Evolutionary conservation across 2,113 vertebrate species (phyloP), one percentile per base, ranked within the genome.

Genomic region (Dolichotis patagonum): DNA sequence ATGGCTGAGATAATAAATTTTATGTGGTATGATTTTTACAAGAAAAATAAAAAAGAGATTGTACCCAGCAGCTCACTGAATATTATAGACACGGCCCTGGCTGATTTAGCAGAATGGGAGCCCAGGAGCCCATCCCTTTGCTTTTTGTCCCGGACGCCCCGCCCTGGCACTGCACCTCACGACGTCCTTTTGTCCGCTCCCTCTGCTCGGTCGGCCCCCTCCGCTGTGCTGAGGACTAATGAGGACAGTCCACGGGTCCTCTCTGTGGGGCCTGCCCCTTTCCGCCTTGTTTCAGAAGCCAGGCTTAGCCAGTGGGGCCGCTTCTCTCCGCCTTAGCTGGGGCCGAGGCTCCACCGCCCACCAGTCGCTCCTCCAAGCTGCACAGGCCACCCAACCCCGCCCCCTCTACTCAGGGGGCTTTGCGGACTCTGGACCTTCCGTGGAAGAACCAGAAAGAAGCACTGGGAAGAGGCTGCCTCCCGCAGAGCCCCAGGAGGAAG

Each of bases 11-110:
- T 7, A 26, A 38, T 63, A 86, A 49, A 24, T 82, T 60, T 84
- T 58, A 60, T 14, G 19, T 49, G 20, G 11, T 16, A 26, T 24
- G 54, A 46, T 54, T 84, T 71, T 96, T 89, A 96, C 75, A 85
- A 46, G 54, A 7, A 46, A 85, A 43, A 67, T 75, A 46, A 35
- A 58, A 88, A 46, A 26, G 38, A 94, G 75, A 63, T 58, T 60
- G 73, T 77, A 69, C 26, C 16, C 46, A 62, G 20, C 11, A 38
- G 62, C 81, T 88, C 81, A 26, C 1, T 28, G 80, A 41, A 24
- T 26, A 54, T 88, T 83, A 58, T 22, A 17, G 24, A 73, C 19
- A 17, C 13, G 3, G 24, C 46, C 7, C 85, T 32, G 35, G 28
- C 46, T 58, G 46, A n/a, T 43, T 56, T 85, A 56, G 22, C 7